A percentile compares a stretch with the other conserved stretches of the same genome.
phyloP scores from a whole-genome alignment of 2,797 vertebrate genomes.

The Acipenser ruthenus region DNA sequence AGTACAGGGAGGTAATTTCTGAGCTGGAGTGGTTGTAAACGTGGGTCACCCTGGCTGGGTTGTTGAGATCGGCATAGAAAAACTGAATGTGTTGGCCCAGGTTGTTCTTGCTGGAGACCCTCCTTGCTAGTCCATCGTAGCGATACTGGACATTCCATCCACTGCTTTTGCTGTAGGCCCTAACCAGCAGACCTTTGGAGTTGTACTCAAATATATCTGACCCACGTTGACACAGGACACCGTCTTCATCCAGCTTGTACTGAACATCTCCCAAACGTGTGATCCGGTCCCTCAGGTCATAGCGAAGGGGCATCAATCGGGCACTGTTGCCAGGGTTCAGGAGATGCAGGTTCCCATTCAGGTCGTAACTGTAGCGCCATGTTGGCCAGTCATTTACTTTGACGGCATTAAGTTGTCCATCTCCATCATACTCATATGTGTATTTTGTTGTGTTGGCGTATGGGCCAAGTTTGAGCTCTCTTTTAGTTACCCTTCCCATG shows the following conservation, averaged over 20 bases:
- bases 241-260: slow-evolving; percentile 92
- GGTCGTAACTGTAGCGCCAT: slow-evolving; percentile 96
- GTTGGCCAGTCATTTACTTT: slow-evolving; percentile 92
- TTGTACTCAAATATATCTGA: slow-evolving; percentile 94
- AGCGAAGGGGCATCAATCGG: slow-evolving; percentile 86
- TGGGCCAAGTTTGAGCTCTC: slow-evolving; percentile 92
- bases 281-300: slow-evolving; percentile 92
- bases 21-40: slow-evolving; percentile 98
- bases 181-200: slow-evolving; percentile 88
- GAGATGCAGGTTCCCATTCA: slow-evolving; percentile 93
- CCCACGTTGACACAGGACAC: slow-evolving; percentile 87
- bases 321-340: slow-evolving; percentile 90
- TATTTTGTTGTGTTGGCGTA: slow-evolving; percentile 98
- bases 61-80: slow-evolving; percentile 95
- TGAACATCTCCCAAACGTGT: slow-evolving; percentile 91
- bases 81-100: slow-evolving; percentile 95
- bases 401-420: slow-evolving; percentile 91
- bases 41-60: slow-evolving; percentile 86
- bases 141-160: slow-evolving; percentile 95
- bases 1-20: slow-evolving; percentile 93
- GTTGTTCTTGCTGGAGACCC: slow-evolving; percentile 90
- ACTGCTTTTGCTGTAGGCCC: slow-evolving; percentile 85
- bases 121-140: slow-evolving; percentile 86
- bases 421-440: slow-evolving; percentile 93
- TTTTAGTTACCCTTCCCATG: slow-evolving; percentile 94